Conservation (phyloP, 2,113 vertebrate genomes). For the Sitta europaea region DNA sequence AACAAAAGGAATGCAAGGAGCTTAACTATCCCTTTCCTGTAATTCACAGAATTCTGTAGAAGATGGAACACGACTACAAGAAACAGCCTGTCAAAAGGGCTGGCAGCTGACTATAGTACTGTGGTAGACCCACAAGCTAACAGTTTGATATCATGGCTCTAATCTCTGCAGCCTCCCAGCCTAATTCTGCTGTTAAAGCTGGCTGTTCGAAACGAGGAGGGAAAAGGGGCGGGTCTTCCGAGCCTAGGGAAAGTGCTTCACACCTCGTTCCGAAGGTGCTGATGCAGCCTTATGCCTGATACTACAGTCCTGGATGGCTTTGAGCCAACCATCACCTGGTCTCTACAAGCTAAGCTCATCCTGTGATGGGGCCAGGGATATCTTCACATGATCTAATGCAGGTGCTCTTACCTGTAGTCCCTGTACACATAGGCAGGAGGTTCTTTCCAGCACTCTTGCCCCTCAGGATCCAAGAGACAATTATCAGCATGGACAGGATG, state of each 20-base stretch:
- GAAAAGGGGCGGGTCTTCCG: background rate
- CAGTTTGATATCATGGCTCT: background rate
- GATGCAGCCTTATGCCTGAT: background rate
- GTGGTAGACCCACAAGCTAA: background rate
- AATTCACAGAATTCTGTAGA: background rate
- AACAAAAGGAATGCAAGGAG: background rate
- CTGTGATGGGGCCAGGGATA: background rate
- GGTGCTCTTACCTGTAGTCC: slow-evolving; percentile 84
- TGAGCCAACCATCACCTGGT: background rate
- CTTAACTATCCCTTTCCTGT: background rate
- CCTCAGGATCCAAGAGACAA: slow-evolving; percentile 92
- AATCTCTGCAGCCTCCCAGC: background rate
- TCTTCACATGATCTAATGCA: background rate
- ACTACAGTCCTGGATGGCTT: background rate
- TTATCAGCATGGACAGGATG: slow-evolving; percentile 96
- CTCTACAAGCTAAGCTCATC: background rate
- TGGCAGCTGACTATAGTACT: background rate
- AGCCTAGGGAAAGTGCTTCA: background rate
- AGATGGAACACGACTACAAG: background rate
- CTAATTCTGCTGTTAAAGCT: background rate
- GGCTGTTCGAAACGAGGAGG: background rate
- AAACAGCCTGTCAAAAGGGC: background rate
- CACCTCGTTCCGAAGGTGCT: background rate
- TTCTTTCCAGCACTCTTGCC: slow-evolving; percentile 90
- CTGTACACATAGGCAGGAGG: slow-evolving; percentile 90